A percentile compares a stretch with the other conserved stretches of the same genome.
These are phyloP conservation scores for Chironomus riparius DNA, from an alignment of 2,888 invertebrate genomes.

Conservation along the genomic window DNA sequence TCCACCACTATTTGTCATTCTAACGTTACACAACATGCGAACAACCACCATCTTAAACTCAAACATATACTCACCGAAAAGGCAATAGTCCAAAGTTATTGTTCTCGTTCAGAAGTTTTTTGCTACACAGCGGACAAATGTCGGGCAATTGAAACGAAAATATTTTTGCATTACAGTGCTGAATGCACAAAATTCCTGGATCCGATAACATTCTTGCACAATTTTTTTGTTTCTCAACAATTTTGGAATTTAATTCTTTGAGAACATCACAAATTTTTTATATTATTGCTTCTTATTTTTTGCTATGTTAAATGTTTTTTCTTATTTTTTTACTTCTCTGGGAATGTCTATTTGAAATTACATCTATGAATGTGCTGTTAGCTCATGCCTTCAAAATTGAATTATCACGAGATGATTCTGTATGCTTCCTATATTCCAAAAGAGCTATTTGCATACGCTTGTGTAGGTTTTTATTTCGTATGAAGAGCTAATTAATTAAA, in stretches of 20 bases:
- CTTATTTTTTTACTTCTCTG: neutral
- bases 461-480: neutral
- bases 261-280: neutral
- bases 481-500: neutral
- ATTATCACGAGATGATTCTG: neutral
- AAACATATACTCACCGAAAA: constrained; percentile 50
- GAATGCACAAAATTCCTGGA: constrained; percentile 80
- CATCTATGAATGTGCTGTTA: neutral
- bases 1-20: too few species aligned
- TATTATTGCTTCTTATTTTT: neutral
- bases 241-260: neutral
- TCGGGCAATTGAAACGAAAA: constrained; percentile 73
- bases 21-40: too few species aligned
- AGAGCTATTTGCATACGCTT: too few species aligned
- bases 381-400: constrained; percentile 4
- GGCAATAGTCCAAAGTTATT: constrained; percentile 55
- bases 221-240: neutral
- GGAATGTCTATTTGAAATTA: neutral
- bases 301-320: too few species aligned
- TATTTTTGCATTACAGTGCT: constrained; percentile 75
- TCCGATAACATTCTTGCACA: constrained; percentile 44
- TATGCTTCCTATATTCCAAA: neutral
- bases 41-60: too few species aligned
- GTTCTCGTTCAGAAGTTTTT: constrained; percentile 40
- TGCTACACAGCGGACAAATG: constrained; percentile 67